phyloP scores from a whole-genome alignment of 2,797 vertebrate species.

The Chaunax sp. region DNA sequence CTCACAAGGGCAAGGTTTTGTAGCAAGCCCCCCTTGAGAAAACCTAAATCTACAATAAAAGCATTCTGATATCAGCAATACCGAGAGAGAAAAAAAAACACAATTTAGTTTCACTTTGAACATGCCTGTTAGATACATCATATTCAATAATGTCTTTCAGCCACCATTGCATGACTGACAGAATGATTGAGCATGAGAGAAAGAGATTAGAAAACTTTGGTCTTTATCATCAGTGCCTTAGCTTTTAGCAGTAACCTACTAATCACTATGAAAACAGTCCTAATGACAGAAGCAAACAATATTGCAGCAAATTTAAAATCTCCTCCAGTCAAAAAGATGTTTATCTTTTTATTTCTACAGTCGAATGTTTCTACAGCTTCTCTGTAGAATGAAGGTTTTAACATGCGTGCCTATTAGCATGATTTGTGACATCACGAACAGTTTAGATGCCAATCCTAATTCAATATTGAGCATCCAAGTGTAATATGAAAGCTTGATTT shows the following conservation, averaged over 20 bases:
- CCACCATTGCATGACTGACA: too few species aligned
- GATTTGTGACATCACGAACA: too few species aligned
- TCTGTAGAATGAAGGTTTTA: too few species aligned
- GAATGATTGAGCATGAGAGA: constrained; percentile 3
- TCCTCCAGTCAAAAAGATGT: too few species aligned
- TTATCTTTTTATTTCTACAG: too few species aligned
- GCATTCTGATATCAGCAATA: background rate
- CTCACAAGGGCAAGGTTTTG: background rate
- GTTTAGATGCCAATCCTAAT: too few species aligned
- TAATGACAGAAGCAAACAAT: constrained; percentile 7
- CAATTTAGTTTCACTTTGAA: background rate
- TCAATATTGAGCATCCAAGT: too few species aligned
- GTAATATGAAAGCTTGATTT: too few species aligned
- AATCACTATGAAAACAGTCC: too few species aligned
- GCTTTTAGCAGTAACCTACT: too few species aligned
- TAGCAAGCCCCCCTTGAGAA: background rate
- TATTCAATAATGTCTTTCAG: background rate
- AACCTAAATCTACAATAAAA: constrained; percentile 1
- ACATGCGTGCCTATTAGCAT: too few species aligned
- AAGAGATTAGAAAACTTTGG: background rate
- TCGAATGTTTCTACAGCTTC: too few species aligned
- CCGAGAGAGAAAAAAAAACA: background rate
- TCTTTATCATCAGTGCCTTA: constrained; percentile 17
- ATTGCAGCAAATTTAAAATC: constrained; percentile 18
- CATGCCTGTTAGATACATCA: background rate